phyloP scores from a whole-genome alignment of 30 jellyfish, hydroid and myxozoan genomes.

The Rhopilema esculentum region DNA sequence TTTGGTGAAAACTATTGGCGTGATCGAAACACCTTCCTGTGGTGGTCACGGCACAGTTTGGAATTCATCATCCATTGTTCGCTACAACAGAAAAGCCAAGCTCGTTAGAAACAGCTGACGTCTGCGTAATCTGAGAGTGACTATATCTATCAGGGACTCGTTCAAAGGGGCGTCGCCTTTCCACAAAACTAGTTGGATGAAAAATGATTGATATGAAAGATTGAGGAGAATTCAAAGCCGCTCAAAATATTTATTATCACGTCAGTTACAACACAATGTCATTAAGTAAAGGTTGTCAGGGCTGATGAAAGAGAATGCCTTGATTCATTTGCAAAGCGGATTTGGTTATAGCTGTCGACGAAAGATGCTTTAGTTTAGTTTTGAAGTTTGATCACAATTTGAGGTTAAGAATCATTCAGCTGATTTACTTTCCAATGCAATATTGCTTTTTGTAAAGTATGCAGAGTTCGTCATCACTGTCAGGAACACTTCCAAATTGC shows the following conservation, averaged over 20 bases:
- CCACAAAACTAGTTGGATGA: neutral
- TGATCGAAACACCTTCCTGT: no score
- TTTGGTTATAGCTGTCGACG: neutral
- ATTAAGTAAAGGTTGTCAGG: neutral
- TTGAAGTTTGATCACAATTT: neutral
- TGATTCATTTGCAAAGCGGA: neutral
- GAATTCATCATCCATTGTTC: neutral
- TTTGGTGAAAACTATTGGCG: no score
- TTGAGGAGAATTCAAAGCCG: neutral
- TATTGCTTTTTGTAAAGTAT: no score
- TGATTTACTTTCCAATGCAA: no score
- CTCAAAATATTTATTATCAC: neutral
- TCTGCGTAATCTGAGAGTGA: neutral
- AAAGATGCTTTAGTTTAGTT: neutral
- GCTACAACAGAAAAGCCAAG: neutral
- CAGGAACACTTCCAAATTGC: no score
- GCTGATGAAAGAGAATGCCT: neutral
- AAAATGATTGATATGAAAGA: neutral
- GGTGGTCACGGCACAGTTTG: no score
- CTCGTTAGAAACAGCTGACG: neutral
- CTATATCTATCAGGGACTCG: neutral
- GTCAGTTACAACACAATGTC: neutral
- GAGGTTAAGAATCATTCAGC: neutral
- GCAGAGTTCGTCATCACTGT: no score
- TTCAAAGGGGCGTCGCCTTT: neutral